phyloP scores from a whole-genome alignment of 2,797 vertebrate genomes.

The Triplophysa yarkandensis region DNA sequence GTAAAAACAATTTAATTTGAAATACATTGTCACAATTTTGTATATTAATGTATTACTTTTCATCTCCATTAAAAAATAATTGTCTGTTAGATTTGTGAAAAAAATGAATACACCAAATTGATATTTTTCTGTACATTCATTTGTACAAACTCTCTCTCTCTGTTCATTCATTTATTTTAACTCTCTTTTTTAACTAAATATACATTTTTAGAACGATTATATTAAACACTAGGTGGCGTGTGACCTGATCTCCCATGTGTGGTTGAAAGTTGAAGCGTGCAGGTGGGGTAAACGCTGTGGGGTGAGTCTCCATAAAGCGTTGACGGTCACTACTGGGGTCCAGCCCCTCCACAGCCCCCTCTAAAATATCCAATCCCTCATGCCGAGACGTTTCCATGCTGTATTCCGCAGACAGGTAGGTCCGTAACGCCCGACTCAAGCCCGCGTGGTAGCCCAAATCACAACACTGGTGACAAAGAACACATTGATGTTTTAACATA shows the following conservation, averaged over 20 bases:
- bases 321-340: conserved; percentile 92
- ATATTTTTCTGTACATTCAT: too few species aligned
- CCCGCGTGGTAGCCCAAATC: conserved; percentile 97
- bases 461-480: conserved; percentile 82
- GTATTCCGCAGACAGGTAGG: conserved; percentile 94
- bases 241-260: conserved; percentile 94
- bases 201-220: too few species aligned
- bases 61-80: too few species aligned
- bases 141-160: too few species aligned
- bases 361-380: conserved; percentile 92
- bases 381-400: conserved; percentile 95
- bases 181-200: neutral
- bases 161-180: neutral
- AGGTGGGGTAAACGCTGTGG: conserved; percentile 93
- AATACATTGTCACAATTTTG: too few species aligned
- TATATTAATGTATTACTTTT: too few species aligned
- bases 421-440: conserved; percentile 90
- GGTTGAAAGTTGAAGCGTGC: conserved; percentile 93
- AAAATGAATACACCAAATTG: too few species aligned
- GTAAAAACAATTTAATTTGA: neutral
- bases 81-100: too few species aligned
- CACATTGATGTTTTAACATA: neutral
- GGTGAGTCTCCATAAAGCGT: conserved; percentile 95
- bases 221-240: conserved; percentile 51
- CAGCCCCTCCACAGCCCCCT: conserved; percentile 93